A percentile compares a stretch with the other conserved stretches of the same genome.
Evolutionary conservation across 2,888 invertebrate species (phyloP).

Genomic region (Drosophila barbarae): DNA sequence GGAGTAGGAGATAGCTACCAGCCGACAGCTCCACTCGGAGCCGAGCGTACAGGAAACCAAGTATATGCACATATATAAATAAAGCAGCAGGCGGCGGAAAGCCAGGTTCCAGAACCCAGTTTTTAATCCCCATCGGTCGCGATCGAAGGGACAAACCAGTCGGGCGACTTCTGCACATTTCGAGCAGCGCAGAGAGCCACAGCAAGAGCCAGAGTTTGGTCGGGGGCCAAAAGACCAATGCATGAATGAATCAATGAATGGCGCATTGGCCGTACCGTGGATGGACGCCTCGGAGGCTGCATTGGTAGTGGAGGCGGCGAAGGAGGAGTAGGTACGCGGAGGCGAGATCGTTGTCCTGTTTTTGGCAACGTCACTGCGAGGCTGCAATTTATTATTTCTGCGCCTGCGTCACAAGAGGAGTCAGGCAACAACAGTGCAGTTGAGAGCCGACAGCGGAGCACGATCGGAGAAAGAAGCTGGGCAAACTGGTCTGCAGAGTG

Average conservation of each 20-base stretch:
- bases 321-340: slow-evolving; percentile 23
- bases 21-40: slow-evolving; percentile 6
- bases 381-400: slow-evolving; percentile 63
- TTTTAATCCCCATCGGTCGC: slow-evolving; percentile 18
- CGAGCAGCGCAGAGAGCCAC: slow-evolving; percentile 55
- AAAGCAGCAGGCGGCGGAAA: slow-evolving; percentile 36
- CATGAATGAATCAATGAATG: slow-evolving; percentile 66
- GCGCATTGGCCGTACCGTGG: slow-evolving; percentile 12
- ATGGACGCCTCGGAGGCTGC: slow-evolving; percentile 25
- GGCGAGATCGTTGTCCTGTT: slow-evolving; percentile 60
- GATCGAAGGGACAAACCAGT: slow-evolving; percentile 58
- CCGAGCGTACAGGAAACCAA: slow-evolving; percentile 43
- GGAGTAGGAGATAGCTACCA: slow-evolving; percentile 12
- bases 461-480: slow-evolving; percentile 12
- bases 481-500: slow-evolving; percentile 37
- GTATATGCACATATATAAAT: slow-evolving; percentile 23
- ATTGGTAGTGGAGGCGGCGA: slow-evolving; percentile 22
- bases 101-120: slow-evolving; percentile 30
- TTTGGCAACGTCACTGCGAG: slow-evolving; percentile 68
- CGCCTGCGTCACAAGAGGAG: slow-evolving; percentile 64
- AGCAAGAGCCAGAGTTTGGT: slow-evolving; percentile 20
- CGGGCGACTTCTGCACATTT: slow-evolving; percentile 74
- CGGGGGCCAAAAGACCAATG: slow-evolving; percentile 31
- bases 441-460: background rate
- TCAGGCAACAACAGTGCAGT: slow-evolving; percentile 18